Evolutionary conservation across 1,140 invertebrate species (phyloP), one percentile per base, ranked within the genome.

Genomic region (Aphaenogaster ashmeadi): DNA sequence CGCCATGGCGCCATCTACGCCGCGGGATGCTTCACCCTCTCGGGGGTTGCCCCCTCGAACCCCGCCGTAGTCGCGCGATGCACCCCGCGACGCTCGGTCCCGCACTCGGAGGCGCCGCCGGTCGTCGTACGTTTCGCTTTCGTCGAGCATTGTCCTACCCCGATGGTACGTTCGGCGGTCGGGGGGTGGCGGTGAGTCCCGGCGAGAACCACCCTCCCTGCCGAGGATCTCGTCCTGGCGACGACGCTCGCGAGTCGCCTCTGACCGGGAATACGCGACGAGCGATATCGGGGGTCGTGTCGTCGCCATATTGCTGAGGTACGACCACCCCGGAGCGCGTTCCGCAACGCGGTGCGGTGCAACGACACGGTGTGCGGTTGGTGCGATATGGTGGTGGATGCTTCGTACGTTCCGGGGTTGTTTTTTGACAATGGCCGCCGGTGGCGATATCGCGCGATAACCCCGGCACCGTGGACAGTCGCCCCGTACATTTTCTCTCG

Each of bases 21-120:
- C 88, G 74, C 54, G 58, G 69, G 69, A 62, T 60, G 41, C 67
- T 54, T 75, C 86, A 72, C 80, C 67, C 85, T 86, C 56, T 71
- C 56, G 44, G 90, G 92, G 93, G 50, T 27, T 94, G 93, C 92
- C 93, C 93, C 93, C 87, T 84, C 90, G 87, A 80, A 93, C 92
- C 93, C 93, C 93, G 79, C 88, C 92, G 86, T 92, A 80, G 94
- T 94, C 91, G 91, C 94, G 93, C 91, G 92, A 94, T 94, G 94
- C 93, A 93, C 93, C 92, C 94, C 93, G 94, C 91, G 91, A 89
- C 88, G 89, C 87, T 90, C 92, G 92, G 91, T 93, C 91, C 87
- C 90, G 86, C 77, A 77, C 27, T 89, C 86, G 88, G 62, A 87
- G 88, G 69, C 33, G 69, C 84, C 84, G 85, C 80, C 79, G 84